Base-by-base conservation (phyloP, 1,140 invertebrate species). In the Protaetia brevitarsis region DNA sequence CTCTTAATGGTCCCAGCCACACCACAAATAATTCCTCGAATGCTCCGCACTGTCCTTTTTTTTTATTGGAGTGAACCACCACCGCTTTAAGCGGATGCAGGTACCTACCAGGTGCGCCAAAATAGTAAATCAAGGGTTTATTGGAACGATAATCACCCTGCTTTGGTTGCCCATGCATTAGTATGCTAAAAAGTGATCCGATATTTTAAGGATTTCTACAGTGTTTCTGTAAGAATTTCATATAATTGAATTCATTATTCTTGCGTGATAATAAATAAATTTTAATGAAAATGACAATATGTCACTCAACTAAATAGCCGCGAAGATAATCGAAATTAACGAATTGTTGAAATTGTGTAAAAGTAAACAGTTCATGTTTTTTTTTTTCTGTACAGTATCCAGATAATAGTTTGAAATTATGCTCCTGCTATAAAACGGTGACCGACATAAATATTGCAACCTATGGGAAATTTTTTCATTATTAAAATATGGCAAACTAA, bases 1-100 rank as follows among this genome's bases (percentile, higher is more conserved):
- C 69, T 73, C 67, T 74, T 76, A 74, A 75, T 75, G 70, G 68
- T 57, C 59, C 37, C 64, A 69, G 67, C 74, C 73, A 73, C 73
- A 69, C 72, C 72, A 74, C 72, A 74, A 75, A 76, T 73, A 72
- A 62, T 62, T 62, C 21, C 60, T 51, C 41, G 41, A 23, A 51
- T 23, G 19, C 41, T 23, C 41, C 41, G 19, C 19, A 51, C 41
- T 51, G 41, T 51, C 41, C 41, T 16, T 16, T 51, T 51, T 51
- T 10, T 23, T 23, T 51, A 51, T 8, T 7, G 26, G 26, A 51
- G n/a, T n/a, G 41, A 51, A 51, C 41, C 19, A 51, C 41, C 41
- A 51, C 41, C 41, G 19, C n/a, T 51, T 45, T 51, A 16, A 51
- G 41, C 21, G 11, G 26, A 19, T 19, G 41, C 41, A 51, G 41